Percentiles rank a stretch among this genome's conserved stretches.
These are phyloP conservation scores for Hippocampus mohnikei DNA, from an alignment of 2,113 vertebrate genomes.

Conservation along the genomic window DNA sequence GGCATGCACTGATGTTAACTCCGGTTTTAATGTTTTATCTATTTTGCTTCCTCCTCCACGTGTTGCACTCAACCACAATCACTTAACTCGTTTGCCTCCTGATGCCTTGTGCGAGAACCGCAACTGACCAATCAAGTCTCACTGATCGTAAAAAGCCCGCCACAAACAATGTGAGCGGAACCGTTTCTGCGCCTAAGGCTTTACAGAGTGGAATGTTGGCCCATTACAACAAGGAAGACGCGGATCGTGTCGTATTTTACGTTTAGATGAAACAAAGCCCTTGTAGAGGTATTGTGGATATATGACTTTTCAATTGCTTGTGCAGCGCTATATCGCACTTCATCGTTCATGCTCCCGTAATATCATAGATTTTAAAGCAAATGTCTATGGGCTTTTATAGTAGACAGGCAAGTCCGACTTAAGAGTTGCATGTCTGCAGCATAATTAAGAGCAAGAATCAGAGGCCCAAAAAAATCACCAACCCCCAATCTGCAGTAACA, in stretches of 20 bases:
- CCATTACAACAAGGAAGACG: conserved; percentile 31
- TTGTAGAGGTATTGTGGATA: neutral
- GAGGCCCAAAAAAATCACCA: no score
- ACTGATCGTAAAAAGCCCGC: conserved; percentile 44
- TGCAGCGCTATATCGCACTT: neutral
- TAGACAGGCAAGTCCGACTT: no score
- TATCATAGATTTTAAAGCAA: no score
- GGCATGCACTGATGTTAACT: neutral
- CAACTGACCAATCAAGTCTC: conserved; percentile 38
- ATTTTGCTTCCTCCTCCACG: conserved; percentile 17
- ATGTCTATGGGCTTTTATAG: no score
- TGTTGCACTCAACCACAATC: conserved; percentile 34
- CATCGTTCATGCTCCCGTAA: no score
- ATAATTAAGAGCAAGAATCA: no score
- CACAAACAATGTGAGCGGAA: conserved; percentile 46
- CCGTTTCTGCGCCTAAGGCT: neutral
- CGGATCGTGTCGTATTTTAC: no score
- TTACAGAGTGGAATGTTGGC: conserved; percentile 25
- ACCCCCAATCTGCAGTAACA: no score
- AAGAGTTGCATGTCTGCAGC: no score
- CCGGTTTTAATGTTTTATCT: neutral
- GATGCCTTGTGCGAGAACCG: conserved; percentile 31
- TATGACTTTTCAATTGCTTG: neutral
- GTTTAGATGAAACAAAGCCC: conserved; percentile 11
- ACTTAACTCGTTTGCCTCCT: conserved; percentile 13